Base-by-base conservation (phyloP, 2,113 vertebrate species). In the Tonatia bakeri region DNA sequence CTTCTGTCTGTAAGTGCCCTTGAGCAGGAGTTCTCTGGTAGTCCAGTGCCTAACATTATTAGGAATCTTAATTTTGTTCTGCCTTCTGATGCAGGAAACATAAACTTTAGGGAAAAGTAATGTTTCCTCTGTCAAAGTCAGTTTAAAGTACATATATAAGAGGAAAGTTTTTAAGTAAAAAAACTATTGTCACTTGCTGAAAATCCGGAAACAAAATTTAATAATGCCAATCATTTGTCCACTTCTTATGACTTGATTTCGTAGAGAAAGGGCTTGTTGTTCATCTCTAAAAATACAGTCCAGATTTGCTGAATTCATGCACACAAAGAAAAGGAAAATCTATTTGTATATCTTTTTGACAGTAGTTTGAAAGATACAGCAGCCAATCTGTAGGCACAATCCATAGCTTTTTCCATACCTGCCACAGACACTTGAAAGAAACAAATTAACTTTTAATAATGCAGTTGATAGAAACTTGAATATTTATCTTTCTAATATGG, bases 401-500 rank as follows among this genome's bases (percentile, higher is more conserved):
- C 38, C 70, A 38, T 1, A 67, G 28, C 0, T 47, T 56, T 67
- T 65, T 59, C 50, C 56, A 24, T 24, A 40, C 1, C 13, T 43
- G 4, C 28, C 64, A 17, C 19, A 83, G 43, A 40, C 4, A 82
- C 7, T 45, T 43, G 15, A 4, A 67, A 95, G 50, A 33, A 86
- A 72, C 26, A 86, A 50, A 69, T 76, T n/a, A 72, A 70, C n/a
- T 65, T 96, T 72, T 89, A 94, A 91, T 70, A n/a, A 92, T 15
- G 15, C 1, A 38, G 8, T 43, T 84, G 20, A 83, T 64, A 77
- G 12, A 90, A 59, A 81, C 11, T 43, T 69, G 47, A 94, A 67
- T 95, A 59, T 81, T 13, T 84, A 13, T 54, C 22, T n/a, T 38
- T 70, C 14, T 13, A 43, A 36, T 40, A 15, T 75, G 9, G 26